Evolutionary conservation across 2,797 vertebrate genomes (phyloP).

Genomic region (Corythornis leucogaster): DNA sequence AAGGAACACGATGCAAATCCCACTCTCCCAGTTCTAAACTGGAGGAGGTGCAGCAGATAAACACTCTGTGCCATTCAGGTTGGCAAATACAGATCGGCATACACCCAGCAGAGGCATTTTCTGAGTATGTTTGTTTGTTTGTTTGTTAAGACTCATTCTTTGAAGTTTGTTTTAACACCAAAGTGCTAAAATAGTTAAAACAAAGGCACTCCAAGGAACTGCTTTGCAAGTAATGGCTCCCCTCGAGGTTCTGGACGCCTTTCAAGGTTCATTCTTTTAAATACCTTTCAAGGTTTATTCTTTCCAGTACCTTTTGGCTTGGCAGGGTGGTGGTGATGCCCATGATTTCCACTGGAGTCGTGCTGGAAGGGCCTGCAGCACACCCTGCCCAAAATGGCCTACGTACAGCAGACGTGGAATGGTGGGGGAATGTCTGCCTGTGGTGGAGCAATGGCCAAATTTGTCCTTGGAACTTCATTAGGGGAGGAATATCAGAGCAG

Average conservation of each 20-base stretch:
- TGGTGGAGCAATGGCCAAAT: constrained; percentile 10
- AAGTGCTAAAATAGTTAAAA: constrained; percentile 1
- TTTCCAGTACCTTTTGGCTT: constrained; percentile 19
- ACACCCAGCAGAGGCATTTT: neutral
- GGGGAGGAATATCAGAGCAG: neutral
- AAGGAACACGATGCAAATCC: neutral
- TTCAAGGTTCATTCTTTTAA: constrained; percentile 21
- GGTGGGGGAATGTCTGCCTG: neutral
- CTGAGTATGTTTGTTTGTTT: neutral
- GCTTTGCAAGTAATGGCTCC: neutral
- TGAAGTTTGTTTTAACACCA: neutral
- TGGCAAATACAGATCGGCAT: neutral
- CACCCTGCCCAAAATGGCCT: constrained; percentile 19
- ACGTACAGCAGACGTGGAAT: neutral
- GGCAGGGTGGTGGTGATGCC: neutral
- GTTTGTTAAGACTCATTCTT: neutral
- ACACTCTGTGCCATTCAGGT: neutral
- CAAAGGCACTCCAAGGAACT: neutral
- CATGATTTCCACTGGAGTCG: constrained; percentile 36
- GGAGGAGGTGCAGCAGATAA: neutral
- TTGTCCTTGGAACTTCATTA: constrained; percentile 52
- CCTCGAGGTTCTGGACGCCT: neutral
- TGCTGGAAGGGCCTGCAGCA: neutral
- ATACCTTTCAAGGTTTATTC: constrained; percentile 1
- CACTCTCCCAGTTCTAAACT: neutral